Conservation (phyloP, 2,113 vertebrate genomes). For the Rhombomys opimus region DNA sequence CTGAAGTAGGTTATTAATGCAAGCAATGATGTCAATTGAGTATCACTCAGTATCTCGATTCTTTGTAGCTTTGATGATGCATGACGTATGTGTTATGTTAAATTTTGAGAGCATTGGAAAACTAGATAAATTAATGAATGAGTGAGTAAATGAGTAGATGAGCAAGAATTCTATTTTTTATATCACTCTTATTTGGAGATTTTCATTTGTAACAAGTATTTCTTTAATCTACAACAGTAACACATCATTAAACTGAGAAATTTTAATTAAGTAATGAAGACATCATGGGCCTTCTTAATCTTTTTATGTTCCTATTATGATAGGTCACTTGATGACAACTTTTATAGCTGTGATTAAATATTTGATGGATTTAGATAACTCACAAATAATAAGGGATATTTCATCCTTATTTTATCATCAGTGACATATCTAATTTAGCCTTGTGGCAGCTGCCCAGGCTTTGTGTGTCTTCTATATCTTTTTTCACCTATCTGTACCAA, state of each 20-base stretch:
- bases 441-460: not conserved
- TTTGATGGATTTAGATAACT: constrained; percentile 74
- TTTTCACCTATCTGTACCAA: constrained; percentile 18
- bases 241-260: constrained; percentile 80
- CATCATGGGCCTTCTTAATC: constrained; percentile 72
- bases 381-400: constrained; percentile 67
- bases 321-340: constrained; percentile 70
- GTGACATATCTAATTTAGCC: constrained; percentile 60
- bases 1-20: too few relatives aligned
- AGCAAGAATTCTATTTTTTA: not conserved
- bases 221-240: constrained; percentile 76
- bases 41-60: not conserved
- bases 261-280: constrained; percentile 79
- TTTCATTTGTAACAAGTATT: constrained; percentile 63
- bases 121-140: not conserved
- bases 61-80: not conserved
- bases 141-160: not conserved
- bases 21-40: not conserved
- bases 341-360: constrained; percentile 79
- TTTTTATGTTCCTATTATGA: constrained; percentile 73
- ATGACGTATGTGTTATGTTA: not conserved
- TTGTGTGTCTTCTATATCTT: constrained; percentile 37
- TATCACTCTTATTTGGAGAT: not conserved
- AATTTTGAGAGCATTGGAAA: not conserved
- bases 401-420: constrained; percentile 74